phyloP scores from a whole-genome alignment of 2,113 vertebrate species.

The Sialia sialis region DNA sequence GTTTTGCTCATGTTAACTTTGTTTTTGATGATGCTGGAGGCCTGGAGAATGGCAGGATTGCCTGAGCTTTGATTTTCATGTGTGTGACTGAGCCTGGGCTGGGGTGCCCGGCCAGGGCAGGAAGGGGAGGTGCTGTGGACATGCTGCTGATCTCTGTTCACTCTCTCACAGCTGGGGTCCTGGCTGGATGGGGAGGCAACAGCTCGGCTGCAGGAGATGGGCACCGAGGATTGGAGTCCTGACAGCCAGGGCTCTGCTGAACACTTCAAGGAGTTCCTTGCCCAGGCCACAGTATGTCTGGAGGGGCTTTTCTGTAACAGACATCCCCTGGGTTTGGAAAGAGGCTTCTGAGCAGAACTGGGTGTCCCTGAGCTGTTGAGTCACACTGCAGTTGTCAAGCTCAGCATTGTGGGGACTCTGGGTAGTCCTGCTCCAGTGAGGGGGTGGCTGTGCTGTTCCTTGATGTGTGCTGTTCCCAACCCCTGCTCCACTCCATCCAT shows the following conservation, averaged over 20 bases:
- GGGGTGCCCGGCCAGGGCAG: rapidly evolving
- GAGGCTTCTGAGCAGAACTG: not conserved
- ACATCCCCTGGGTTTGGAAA: not conserved
- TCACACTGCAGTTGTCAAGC: not conserved
- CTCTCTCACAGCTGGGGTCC: constrained; percentile 74
- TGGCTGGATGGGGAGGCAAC: constrained; percentile 86
- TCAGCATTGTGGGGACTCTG: not conserved
- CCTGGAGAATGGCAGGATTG: not conserved
- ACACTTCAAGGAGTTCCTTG: constrained; percentile 80
- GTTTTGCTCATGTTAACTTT: not conserved
- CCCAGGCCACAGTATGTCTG: constrained; percentile 81
- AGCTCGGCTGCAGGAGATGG: constrained; percentile 69
- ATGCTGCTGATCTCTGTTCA: not conserved
- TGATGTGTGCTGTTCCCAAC: rapidly evolving
- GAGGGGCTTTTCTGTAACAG: not conserved
- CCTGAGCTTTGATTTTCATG: not conserved
- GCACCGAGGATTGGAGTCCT: constrained; percentile 66
- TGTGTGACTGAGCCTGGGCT: not conserved
- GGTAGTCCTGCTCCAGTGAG: not conserved
- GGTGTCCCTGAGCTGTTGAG: not conserved
- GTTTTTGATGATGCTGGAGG: not conserved
- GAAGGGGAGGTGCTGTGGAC: not conserved
- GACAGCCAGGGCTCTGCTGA: constrained; percentile 68
- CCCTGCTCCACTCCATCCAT: rapidly evolving
- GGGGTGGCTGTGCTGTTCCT: rapidly evolving